Conservation (phyloP, 2,888 invertebrate species). For the Callinectes sapidus region DNA sequence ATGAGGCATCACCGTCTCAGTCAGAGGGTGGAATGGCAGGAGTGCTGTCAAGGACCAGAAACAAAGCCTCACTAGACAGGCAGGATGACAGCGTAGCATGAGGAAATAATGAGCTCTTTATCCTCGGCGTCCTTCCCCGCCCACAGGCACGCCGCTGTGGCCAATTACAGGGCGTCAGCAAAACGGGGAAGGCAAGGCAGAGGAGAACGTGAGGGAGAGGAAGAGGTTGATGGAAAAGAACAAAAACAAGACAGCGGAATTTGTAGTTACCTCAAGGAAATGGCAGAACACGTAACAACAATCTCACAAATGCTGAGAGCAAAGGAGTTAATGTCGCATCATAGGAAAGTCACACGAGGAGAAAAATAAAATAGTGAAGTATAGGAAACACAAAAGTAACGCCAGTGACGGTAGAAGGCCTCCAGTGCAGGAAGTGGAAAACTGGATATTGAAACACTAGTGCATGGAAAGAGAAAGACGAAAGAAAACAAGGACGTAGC, state of each 20-base stretch:
- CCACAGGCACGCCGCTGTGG: background rate
- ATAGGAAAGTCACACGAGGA: background rate
- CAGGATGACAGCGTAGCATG: background rate
- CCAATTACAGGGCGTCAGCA: conserved; percentile 2
- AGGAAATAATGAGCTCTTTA: conserved; percentile 12
- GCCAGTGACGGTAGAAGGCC: background rate
- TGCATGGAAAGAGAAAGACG: background rate
- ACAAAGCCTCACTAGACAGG: background rate
- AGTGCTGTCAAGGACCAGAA: background rate
- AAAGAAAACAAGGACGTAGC: background rate
- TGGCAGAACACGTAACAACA: background rate
- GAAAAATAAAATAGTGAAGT: background rate
- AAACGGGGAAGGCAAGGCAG: background rate
- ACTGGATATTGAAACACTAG: background rate
- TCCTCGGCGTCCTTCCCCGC: conserved; percentile 17
- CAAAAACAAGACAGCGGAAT: background rate
- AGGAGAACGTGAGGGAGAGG: background rate
- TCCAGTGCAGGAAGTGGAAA: background rate
- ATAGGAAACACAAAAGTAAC: background rate
- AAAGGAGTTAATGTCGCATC: background rate
- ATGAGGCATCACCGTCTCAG: background rate
- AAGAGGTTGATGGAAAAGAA: background rate
- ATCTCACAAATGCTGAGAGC: background rate
- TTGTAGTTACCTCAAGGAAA: background rate
- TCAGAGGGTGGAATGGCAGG: background rate